Evolutionary conservation across 1,140 invertebrate species (phyloP).

Genomic region (Macrosteles quadrilineatus): DNA sequence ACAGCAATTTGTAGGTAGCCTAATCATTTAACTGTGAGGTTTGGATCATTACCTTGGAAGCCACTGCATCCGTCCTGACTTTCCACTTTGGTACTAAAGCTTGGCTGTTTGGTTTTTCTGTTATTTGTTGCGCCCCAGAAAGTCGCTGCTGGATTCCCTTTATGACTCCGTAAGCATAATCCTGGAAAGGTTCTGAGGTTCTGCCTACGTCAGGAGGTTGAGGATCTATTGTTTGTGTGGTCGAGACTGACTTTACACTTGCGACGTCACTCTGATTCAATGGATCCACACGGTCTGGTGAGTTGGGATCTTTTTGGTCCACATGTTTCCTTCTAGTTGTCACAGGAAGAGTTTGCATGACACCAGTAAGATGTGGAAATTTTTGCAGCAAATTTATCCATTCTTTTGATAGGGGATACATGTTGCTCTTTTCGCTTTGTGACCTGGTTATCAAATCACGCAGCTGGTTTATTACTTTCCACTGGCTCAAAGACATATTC

Average conservation of each 20-base stretch:
- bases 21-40: slow-evolving; percentile 49
- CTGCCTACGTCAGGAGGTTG: background rate
- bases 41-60: slow-evolving; percentile 43
- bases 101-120: slow-evolving; percentile 1
- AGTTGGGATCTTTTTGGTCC: slow-evolving; percentile 21
- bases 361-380: slow-evolving; percentile 43
- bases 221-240: background rate
- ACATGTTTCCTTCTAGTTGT: slow-evolving; percentile 34
- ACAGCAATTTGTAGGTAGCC: no score
- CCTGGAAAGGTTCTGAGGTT: background rate
- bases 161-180: slow-evolving; percentile 18
- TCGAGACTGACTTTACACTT: background rate
- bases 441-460: slow-evolving; percentile 54
- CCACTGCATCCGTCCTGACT: slow-evolving; percentile 19
- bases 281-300: background rate
- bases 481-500: slow-evolving; percentile 54
- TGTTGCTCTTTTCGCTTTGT: slow-evolving; percentile 53
- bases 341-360: slow-evolving; percentile 22
- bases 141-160: slow-evolving; percentile 23
- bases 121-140: background rate
- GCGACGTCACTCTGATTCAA: no score
- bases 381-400: slow-evolving; percentile 55
- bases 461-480: slow-evolving; percentile 54
- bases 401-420: slow-evolving; percentile 55
- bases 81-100: background rate